These are phyloP conservation scores for Diacarnus erythraeanus DNA, from an alignment of 37 sponge, comb jelly and placozoan genomes.

Conservation along the genomic window DNA sequence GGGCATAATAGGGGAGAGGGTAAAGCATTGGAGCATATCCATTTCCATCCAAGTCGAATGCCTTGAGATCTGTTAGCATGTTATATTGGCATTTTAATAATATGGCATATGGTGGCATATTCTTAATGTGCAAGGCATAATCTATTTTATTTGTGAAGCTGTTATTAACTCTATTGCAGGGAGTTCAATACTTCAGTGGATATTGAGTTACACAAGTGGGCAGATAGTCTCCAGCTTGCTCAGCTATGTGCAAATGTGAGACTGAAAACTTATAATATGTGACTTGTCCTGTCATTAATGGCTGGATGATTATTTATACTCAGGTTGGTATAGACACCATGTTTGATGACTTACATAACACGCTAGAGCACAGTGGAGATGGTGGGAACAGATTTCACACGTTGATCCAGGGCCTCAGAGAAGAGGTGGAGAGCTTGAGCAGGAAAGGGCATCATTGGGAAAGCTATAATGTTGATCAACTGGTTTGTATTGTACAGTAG, in stretches of 20 bases:
- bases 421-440: slow-evolving; percentile 71
- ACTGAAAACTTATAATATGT: background rate
- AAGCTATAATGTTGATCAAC: slow-evolving; percentile 71
- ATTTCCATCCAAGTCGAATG: too few relatives aligned
- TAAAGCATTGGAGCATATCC: too few relatives aligned
- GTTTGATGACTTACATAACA: slow-evolving; percentile 70
- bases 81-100: too few relatives aligned
- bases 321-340: slow-evolving; percentile 79
- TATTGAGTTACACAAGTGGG: slow-evolving; percentile 90
- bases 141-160: too few relatives aligned
- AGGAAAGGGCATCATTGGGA: slow-evolving; percentile 70
- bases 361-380: slow-evolving; percentile 47
- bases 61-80: too few relatives aligned
- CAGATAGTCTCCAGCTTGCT: slow-evolving; percentile 71
- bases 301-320: background rate
- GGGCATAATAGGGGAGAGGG: too few relatives aligned
- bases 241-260: slow-evolving; percentile 65
- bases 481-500: too few relatives aligned
- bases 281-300: background rate
- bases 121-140: too few relatives aligned
- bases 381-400: slow-evolving; percentile 68
- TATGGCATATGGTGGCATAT: too few relatives aligned
- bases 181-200: slow-evolving; percentile 83
- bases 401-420: slow-evolving; percentile 74
- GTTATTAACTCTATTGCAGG: too few relatives aligned